These are phyloP conservation scores for Protophormia terraenovae DNA, from an alignment of 2,888 invertebrate genomes.

Conservation along the genomic window DNA sequence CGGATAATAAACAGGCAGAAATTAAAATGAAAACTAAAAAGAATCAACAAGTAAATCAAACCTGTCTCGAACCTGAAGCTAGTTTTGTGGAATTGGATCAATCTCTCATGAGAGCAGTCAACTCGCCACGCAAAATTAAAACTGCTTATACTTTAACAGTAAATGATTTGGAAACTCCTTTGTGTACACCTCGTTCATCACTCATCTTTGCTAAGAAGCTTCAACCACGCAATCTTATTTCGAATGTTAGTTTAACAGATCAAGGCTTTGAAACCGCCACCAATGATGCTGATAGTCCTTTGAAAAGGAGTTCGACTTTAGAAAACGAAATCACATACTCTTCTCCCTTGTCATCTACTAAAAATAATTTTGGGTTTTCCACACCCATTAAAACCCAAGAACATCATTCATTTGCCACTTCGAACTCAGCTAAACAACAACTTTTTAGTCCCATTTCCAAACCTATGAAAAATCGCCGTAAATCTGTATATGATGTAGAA, in stretches of 20 bases:
- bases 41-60: background rate
- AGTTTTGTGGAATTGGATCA: conserved; percentile 73
- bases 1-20: conserved; percentile 70
- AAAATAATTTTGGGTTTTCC: conserved; percentile 72
- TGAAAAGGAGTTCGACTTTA: conserved; percentile 50
- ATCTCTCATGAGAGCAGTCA: conserved; percentile 73
- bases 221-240: background rate
- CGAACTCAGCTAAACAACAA: conserved; percentile 12
- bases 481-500: conserved; percentile 67
- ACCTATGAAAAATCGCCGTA: conserved; percentile 62
- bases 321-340: background rate
- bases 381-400: conserved; percentile 73
- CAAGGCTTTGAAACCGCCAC: conserved; percentile 79
- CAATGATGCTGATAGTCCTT: conserved; percentile 75
- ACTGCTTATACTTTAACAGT: conserved; percentile 76
- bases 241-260: conserved; percentile 75
- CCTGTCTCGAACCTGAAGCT: background rate
- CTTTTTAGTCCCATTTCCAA: conserved; percentile 39
- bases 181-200: conserved; percentile 56
- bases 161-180: conserved; percentile 22
- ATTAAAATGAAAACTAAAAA: conserved; percentile 36
- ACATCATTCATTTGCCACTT: background rate
- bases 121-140: conserved; percentile 76
- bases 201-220: background rate
- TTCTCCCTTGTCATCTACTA: background rate